Base-by-base conservation (phyloP, 2,797 vertebrate species). In the Loriculus beryllinus region DNA sequence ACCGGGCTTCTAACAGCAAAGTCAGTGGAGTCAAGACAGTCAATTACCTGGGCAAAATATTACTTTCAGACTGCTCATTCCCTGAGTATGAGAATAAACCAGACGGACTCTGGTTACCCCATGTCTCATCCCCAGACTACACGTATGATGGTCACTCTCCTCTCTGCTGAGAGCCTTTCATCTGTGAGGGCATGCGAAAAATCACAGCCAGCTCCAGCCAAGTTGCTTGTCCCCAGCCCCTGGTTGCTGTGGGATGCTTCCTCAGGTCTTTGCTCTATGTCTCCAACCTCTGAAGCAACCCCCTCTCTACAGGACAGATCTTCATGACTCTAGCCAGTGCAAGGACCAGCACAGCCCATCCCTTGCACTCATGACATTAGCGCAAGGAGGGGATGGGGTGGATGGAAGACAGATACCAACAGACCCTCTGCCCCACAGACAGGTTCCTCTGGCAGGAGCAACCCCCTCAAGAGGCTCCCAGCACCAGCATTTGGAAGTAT, bases 381-480 rank as follows among this genome's bases (percentile, higher is more conserved):
- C 9, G 31, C 0, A 4, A 76, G 59, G 20, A 48, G 17, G 4
- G 19, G 26, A 16, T 4, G 6, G 26, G 21, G 11, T 47, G 16
- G 26, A 29, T 22, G 33, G 29, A n/a, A 33, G 11, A 15, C 12
- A 63, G 60, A 35, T 17, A 45, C 7, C 33, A 33, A 28, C 21
- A 31, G 10, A 20, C 35, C 8, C 48, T 40, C 29, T 85, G 52
- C 37, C 45, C 28, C 26, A 6, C 43, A 68, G 62, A 40, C 43
- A 83, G 0, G 1, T 10, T 84, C 9, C 8, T 22, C 42, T 56
- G 62, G 40, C 21, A 45, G 52, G 13, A 60, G 18, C 20, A 71
- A n/a, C 18, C 29, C 14, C 15, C 9, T n/a, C 0, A 0, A 8
- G 37, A 63, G 12, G 28, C 19, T 86, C 17, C 9, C 48, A 75